phyloP scores from a whole-genome alignment of 53 echinoderm and acorn worm genomes.

The Luidia sarsii region DNA sequence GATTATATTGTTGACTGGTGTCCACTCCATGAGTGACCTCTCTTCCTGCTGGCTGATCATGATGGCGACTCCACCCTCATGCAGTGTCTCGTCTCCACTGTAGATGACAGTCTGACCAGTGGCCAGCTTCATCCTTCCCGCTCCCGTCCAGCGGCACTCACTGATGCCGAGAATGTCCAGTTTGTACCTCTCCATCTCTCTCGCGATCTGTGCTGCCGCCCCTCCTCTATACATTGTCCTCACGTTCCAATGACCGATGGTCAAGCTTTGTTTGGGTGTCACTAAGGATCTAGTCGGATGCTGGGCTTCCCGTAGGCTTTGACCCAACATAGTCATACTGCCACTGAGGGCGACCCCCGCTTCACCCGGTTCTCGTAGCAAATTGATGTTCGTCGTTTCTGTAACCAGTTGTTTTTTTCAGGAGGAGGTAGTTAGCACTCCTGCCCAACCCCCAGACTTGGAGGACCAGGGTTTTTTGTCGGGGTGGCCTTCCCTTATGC shows the following conservation, averaged over 20 bases:
- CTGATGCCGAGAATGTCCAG: slow-evolving; percentile 33
- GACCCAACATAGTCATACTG: slow-evolving; percentile 20
- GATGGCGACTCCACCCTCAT: slow-evolving; percentile 32
- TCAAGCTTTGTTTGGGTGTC: background rate
- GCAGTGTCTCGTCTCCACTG: background rate
- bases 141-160: slow-evolving; percentile 12
- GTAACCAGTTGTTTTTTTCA: background rate
- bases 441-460: too few relatives aligned
- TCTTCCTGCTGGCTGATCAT: background rate
- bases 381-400: too few relatives aligned
- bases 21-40: slow-evolving; percentile 27
- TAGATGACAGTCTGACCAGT: slow-evolving; percentile 15
- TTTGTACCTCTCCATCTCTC: slow-evolving; percentile 29
- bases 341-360: background rate
- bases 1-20: slow-evolving; percentile 36
- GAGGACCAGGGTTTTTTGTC: too few relatives aligned
- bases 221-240: slow-evolving; percentile 21
- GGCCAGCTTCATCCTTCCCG: slow-evolving; percentile 9
- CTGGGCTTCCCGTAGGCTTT: slow-evolving; percentile 46
- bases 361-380: background rate
- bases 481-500: too few relatives aligned
- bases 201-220: too few relatives aligned
- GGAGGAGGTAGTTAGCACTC: too few relatives aligned
- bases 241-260: slow-evolving; percentile 50
- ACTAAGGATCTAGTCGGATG: background rate